Evolutionary conservation across 2,888 invertebrate species (phyloP), one percentile per base, ranked within the genome.

Genomic region (Chalcis sispes): DNA sequence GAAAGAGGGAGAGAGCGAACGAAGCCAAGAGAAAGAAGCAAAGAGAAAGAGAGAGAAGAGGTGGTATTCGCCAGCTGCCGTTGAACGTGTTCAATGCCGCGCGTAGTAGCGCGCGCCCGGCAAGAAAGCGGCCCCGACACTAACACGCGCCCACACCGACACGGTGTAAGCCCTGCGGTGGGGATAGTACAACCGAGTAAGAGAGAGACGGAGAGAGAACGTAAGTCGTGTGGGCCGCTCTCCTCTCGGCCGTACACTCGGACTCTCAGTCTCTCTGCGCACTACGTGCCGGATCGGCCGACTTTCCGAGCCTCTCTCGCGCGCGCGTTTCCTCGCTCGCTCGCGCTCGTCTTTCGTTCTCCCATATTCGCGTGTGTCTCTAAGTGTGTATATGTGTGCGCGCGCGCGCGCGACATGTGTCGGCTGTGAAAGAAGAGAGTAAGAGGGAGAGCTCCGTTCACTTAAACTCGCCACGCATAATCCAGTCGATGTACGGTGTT

Each of bases 21-120:
- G 29, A 18, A 52, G 52, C 52, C 18, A 20, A 46, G 32, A 54
- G 20, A 40, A 25, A 48, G 65, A 56, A 23, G 52, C 40, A 62
- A 46, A 56, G 76, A 77, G 18, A 50, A n/a, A 48, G 20, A 50
- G 36, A 29, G 36, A 54, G 65, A n/a, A n/a, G n/a, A 48, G 81
- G 83, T 83, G 85, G 86, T 83, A 86, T 86, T 87, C 84, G 87
- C 87, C 88, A 87, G 88, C 87, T 88, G 88, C 86, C 87, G 86
- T 85, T 87, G 85, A 86, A 85, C 85, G 87, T 86, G 86, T 87
- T 87, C 87, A 85, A 86, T 86, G 87, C 86, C 85, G 87, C 85
- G 80, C 75, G 61, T 86, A 86, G 87, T 86, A 85, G 87, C 85
- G 80, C 75, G 61, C 70, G 61, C 83, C 82, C 82, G 79, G 84